Evolutionary conservation across 2,113 vertebrate genomes (phyloP).

Genomic region (Varanus salvator): DNA sequence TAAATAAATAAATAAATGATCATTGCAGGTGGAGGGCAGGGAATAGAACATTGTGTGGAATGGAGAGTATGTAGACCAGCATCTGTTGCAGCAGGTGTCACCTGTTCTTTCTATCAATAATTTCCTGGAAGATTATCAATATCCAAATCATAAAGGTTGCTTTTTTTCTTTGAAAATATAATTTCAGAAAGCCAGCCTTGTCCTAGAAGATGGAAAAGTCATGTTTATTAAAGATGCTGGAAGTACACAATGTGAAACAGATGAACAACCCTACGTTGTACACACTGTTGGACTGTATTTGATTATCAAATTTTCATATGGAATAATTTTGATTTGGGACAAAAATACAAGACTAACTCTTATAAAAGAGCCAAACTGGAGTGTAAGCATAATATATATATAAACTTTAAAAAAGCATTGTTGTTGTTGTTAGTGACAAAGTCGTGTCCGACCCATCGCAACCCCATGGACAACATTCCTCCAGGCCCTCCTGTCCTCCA

Average conservation of each 20-base stretch:
- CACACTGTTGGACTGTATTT: constrained; percentile 83
- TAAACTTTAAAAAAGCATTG: not conserved
- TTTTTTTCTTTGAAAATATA: constrained; percentile 33
- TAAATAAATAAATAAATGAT: too few relatives aligned
- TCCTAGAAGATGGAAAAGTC: constrained; percentile 69
- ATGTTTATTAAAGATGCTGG: constrained; percentile 49
- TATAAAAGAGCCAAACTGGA: constrained; percentile 75
- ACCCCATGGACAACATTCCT: too few relatives aligned
- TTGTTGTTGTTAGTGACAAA: too few relatives aligned
- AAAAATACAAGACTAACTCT: constrained; percentile 83
- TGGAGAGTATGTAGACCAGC: not conserved
- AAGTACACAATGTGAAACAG: constrained; percentile 70
- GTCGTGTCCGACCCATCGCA: too few relatives aligned
- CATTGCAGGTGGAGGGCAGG: not conserved
- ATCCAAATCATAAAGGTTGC: not conserved
- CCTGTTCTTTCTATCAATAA: not conserved
- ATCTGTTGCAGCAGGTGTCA: not conserved
- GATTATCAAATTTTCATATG: constrained; percentile 74
- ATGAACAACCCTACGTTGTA: constrained; percentile 65
- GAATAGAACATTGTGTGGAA: not conserved
- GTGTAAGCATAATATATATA: constrained; percentile 65
- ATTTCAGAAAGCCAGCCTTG: constrained; percentile 54
- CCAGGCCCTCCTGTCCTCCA: too few relatives aligned
- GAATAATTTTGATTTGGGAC: constrained; percentile 85
- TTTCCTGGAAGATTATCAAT: not conserved